Evolutionary conservation across 2,888 invertebrate species (phyloP).

Genomic region (Sthenelais limicola): DNA sequence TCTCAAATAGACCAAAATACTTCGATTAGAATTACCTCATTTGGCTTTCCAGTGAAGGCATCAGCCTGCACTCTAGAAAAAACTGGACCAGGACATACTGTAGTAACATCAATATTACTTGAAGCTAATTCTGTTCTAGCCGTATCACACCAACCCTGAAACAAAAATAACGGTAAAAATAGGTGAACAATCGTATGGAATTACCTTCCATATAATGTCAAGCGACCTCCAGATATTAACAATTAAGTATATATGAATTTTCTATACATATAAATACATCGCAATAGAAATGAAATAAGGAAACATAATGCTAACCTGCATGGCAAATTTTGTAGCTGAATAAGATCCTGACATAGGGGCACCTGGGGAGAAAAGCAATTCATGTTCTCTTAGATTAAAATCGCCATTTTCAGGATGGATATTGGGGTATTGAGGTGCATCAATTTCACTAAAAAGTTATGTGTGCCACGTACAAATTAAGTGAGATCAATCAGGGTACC

Average conservation of each 20-base stretch:
- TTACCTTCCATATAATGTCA: background rate
- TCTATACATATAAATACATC: background rate
- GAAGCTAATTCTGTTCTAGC: slow-evolving; percentile 43
- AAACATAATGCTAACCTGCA: slow-evolving; percentile 76
- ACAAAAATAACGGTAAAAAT: background rate
- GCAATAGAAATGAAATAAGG: background rate
- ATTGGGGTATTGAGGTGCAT: too few relatives aligned
- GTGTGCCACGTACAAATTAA: background rate
- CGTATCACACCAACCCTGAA: slow-evolving; percentile 81
- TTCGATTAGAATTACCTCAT: too few relatives aligned
- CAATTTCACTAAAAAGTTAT: too few relatives aligned
- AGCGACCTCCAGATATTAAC: background rate
- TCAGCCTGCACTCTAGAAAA: slow-evolving; percentile 80
- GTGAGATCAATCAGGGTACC: too few relatives aligned
- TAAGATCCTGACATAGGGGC: slow-evolving; percentile 72
- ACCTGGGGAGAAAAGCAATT: slow-evolving; percentile 56
- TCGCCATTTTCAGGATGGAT: too few relatives aligned
- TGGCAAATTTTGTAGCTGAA: slow-evolving; percentile 82
- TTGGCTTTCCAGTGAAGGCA: slow-evolving; percentile 79
- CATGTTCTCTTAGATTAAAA: too few relatives aligned
- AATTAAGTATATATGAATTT: background rate
- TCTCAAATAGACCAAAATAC: too few relatives aligned
- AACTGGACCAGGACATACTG: slow-evolving; percentile 82
- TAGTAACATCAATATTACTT: slow-evolving; percentile 49
- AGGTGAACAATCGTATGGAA: background rate